phyloP scores from a whole-genome alignment of 2,888 invertebrate species.

The Arctia plantaginis region DNA sequence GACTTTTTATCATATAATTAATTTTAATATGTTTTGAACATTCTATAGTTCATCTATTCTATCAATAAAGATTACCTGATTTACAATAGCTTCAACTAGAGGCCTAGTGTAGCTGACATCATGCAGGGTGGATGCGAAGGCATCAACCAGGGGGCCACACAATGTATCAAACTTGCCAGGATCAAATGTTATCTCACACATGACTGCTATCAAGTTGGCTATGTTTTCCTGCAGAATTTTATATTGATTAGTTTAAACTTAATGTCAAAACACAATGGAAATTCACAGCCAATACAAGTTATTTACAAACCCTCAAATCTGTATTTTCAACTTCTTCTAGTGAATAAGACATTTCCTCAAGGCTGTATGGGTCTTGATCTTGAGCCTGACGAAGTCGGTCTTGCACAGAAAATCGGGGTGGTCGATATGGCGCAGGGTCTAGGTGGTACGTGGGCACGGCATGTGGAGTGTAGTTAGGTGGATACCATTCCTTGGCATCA shows the following conservation, averaged over 20 bases:
- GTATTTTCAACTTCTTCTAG: slow-evolving; percentile 79
- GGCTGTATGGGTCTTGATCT: slow-evolving; percentile 77
- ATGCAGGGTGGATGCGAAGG: slow-evolving; percentile 88
- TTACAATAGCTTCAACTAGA: slow-evolving; percentile 89
- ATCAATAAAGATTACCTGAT: slow-evolving; percentile 72
- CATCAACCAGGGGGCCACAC: slow-evolving; percentile 89
- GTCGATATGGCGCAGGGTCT: slow-evolving; percentile 71
- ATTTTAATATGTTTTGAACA: neutral
- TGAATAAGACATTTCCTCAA: slow-evolving; percentile 78
- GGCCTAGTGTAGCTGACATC: slow-evolving; percentile 87
- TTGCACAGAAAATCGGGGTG: slow-evolving; percentile 78
- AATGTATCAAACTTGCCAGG: slow-evolving; percentile 92
- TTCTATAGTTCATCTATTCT: neutral
- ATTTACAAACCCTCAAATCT: slow-evolving; percentile 71
- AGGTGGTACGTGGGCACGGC: slow-evolving; percentile 64
- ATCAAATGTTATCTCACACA: slow-evolving; percentile 91
- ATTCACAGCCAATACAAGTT: neutral
- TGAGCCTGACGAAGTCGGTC: slow-evolving; percentile 81
- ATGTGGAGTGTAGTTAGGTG: slow-evolving; percentile 81
- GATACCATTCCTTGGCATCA: slow-evolving; percentile 88
- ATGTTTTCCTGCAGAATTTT: slow-evolving; percentile 77
- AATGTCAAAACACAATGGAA: neutral
- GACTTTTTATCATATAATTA: neutral
- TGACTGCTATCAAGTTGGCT: slow-evolving; percentile 89
- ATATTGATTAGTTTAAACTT: slow-evolving; percentile 28